Evolutionary conservation across 2,113 vertebrate genomes (phyloP).

Genomic region (Pelvicachromis taeniatus): DNA sequence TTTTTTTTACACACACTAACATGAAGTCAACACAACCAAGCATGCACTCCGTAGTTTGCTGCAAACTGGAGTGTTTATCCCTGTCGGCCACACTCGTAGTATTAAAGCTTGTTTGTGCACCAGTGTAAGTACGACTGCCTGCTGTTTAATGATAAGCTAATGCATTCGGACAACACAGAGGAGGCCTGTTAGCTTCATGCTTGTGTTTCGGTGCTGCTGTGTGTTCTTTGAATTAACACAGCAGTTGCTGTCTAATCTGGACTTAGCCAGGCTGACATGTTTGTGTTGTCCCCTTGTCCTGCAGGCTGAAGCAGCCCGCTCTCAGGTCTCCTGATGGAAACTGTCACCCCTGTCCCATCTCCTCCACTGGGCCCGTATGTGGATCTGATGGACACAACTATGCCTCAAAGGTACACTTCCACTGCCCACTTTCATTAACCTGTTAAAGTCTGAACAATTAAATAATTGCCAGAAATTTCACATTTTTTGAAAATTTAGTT

Average conservation of each 20-base stretch:
- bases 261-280: slow-evolving; percentile 8
- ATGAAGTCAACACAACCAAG: not conserved
- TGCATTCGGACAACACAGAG: slow-evolving; percentile 28
- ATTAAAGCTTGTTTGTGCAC: slow-evolving; percentile 27
- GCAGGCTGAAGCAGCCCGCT: slow-evolving; percentile 86
- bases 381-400: slow-evolving; percentile 96
- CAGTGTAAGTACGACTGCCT: not conserved
- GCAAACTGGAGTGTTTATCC: not conserved
- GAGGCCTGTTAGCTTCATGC: slow-evolving; percentile 1
- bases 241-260: slow-evolving; percentile 6
- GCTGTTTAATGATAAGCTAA: slow-evolving; percentile 50
- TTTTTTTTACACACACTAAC: not conserved
- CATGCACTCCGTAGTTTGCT: not conserved
- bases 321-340: slow-evolving; percentile 79
- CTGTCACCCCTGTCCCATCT: slow-evolving; percentile 88
- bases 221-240: not conserved
- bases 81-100: not conserved
- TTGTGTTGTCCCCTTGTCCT: not conserved
- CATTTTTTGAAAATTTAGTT: not conserved
- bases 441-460: not conserved
- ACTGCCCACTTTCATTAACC: not conserved
- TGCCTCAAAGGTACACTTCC: slow-evolving; percentile 83
- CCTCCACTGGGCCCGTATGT: slow-evolving; percentile 83
- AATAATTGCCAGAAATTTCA: not conserved
- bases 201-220: not conserved